Conservation (phyloP, 37 sponge, comb jelly and placozoan genomes). For the Cliona cf. orientalis region DNA sequence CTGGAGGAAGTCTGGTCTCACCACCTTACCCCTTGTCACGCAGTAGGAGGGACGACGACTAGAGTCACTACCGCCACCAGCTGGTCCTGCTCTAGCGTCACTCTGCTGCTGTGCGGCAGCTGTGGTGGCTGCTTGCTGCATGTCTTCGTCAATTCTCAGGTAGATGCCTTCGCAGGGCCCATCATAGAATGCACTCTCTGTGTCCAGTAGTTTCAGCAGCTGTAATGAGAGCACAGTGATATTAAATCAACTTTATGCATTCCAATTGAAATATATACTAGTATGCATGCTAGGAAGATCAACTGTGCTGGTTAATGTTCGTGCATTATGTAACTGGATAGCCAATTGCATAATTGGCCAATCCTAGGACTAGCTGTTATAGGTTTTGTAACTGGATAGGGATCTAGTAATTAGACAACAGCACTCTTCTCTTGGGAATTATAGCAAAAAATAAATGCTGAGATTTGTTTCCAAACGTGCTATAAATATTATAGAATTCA, state of each 20-base stretch:
- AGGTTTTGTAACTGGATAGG: neutral
- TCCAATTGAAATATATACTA: too few relatives aligned
- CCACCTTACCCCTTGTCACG: constrained; percentile 57
- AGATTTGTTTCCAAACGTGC: neutral
- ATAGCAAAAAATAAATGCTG: neutral
- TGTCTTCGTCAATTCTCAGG: constrained; percentile 75
- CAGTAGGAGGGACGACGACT: too few relatives aligned
- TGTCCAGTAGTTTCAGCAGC: constrained; percentile 57
- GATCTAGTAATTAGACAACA: too few relatives aligned
- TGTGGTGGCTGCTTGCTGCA: neutral
- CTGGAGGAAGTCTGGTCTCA: constrained; percentile 87
- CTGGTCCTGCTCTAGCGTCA: neutral
- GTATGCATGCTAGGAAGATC: too few relatives aligned
- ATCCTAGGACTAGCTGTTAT: too few relatives aligned
- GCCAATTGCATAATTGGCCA: too few relatives aligned
- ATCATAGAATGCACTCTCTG: constrained; percentile 79
- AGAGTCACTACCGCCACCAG: neutral
- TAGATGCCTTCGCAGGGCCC: constrained; percentile 89
- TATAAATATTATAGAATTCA: neutral
- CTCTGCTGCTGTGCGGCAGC: neutral
- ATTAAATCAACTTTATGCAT: too few relatives aligned
- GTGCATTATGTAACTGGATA: too few relatives aligned
- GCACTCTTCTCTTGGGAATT: too few relatives aligned
- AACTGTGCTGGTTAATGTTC: too few relatives aligned
- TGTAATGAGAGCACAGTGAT: neutral